Conservation (phyloP, 2,797 vertebrate species). For the Siniperca scherzeri region DNA sequence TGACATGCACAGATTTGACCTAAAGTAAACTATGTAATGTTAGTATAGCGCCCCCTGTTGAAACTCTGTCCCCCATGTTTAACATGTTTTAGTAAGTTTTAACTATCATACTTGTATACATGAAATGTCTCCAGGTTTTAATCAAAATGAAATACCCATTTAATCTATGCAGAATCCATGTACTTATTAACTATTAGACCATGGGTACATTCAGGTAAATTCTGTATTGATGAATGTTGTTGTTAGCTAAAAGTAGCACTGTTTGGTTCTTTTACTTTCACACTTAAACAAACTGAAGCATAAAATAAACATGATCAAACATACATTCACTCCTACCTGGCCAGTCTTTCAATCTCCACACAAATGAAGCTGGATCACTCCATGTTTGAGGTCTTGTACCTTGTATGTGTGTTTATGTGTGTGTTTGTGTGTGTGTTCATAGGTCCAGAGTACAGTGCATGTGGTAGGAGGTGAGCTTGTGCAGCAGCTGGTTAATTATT, state of each 20-base stretch:
- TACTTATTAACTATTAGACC: no score
- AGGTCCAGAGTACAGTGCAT: constrained; percentile 62
- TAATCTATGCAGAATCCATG: no score
- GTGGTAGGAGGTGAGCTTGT: constrained; percentile 49
- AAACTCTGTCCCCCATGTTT: not conserved
- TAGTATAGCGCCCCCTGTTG: not conserved
- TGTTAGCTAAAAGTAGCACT: not conserved
- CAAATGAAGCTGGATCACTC: constrained; percentile 31
- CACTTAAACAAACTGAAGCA: constrained; percentile 2
- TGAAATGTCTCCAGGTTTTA: not conserved
- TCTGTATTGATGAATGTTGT: not conserved
- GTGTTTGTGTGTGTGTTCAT: constrained; percentile 41
- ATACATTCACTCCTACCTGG: constrained; percentile 60
- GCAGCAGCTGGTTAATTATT: constrained; percentile 80
- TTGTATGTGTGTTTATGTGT: constrained; percentile 23
- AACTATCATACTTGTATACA: not conserved
- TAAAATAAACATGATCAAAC: constrained; percentile 6
- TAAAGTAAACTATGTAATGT: not conserved
- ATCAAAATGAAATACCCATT: no score
- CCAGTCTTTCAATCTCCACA: constrained; percentile 15
- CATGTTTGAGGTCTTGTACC: constrained; percentile 43
- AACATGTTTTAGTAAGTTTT: no score
- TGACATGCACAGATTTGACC: constrained; percentile 6
- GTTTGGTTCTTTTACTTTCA: not conserved
- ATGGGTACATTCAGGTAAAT: not conserved